A percentile compares a stretch with the other conserved stretches of the same genome.
Conservation (phyloP, 2,888 invertebrate genomes). For the Athalia circularis region DNA sequence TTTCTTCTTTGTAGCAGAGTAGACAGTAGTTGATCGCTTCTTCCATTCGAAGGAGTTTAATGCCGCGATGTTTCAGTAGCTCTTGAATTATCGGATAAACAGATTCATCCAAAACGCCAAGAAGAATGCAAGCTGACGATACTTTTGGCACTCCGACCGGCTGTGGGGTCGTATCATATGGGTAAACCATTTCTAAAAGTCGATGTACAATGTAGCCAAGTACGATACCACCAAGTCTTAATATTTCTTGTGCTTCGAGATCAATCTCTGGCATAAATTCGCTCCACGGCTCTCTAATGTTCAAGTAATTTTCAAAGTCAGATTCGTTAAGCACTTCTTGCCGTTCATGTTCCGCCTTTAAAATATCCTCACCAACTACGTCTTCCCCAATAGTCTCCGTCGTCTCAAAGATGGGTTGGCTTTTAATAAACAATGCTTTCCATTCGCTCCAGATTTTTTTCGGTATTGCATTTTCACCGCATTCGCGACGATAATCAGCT, state of each 20-base stretch:
- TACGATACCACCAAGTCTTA: constrained; percentile 72
- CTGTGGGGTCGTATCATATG: constrained; percentile 70
- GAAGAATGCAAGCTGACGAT: constrained; percentile 73
- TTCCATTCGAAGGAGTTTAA: constrained; percentile 75
- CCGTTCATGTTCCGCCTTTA: constrained; percentile 75
- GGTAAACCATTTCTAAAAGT: constrained; percentile 75
- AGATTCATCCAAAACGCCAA: constrained; percentile 74
- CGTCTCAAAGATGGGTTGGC: constrained; percentile 77
- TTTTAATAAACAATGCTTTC: constrained; percentile 77
- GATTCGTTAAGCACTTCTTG: constrained; percentile 77
- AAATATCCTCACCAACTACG: constrained; percentile 70
- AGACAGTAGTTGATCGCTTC: constrained; percentile 79
- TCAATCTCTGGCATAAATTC: constrained; percentile 74
- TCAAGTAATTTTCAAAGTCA: constrained; percentile 78
- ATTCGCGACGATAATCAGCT: constrained; percentile 74
- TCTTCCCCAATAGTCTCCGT: constrained; percentile 72
- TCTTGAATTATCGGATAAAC: constrained; percentile 73
- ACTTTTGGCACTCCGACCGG: constrained; percentile 73
- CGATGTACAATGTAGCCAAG: constrained; percentile 77
- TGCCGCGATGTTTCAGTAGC: constrained; percentile 72
- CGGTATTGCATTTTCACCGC: constrained; percentile 73
- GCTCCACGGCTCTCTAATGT: constrained; percentile 77
- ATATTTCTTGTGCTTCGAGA: constrained; percentile 72
- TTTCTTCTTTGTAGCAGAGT: constrained; percentile 76
- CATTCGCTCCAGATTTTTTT: constrained; percentile 76